Base-by-base conservation (phyloP, 92 coral and sea anemone species). In the Palythoa grandiflora region DNA sequence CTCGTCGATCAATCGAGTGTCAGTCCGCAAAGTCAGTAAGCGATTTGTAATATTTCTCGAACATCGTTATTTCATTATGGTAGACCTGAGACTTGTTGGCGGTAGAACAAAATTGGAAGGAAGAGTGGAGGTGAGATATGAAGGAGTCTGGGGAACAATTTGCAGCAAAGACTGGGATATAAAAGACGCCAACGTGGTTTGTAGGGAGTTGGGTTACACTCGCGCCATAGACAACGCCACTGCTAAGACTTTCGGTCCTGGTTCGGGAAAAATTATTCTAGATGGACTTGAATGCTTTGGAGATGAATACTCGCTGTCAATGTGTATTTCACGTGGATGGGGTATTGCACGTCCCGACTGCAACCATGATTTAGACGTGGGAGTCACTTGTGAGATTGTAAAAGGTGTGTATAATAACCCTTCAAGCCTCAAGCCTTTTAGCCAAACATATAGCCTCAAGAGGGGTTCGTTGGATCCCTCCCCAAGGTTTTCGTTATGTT, bases 91-190 rank as follows among this genome's bases (percentile, higher is more conserved):
- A 48, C 74, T 81, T 44, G 75, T 44, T 21, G 86, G 86, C 2
- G 86, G 86, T n/a, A 81, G 52, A 47, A 81, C 86, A 66, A 81
- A 81, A 38, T 4, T 65, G 75, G 86, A 81, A 81, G 86, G 86
- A 71, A 71, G 86, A 44, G 75, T 81, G 0, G 86, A 81, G 61
- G 60, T 81, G 19, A 44, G 0, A 57, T 81, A 81, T 14, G 86
- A 65, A 21, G 86, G 86, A 28, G 86, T 65, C 12, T 81, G 86
- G 86, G 86, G 86, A 35, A 81, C 86, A 66, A 81, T 81, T 71
- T 81, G 86, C 75, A 81, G 75, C 40, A 81, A 66, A 9, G 75
- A 66, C 60, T 81, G 86, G 86, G 86, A 81, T 40, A 48, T 81
- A 21, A 7, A 13, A 20, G 86, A 81, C 5, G 86, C 86, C 4